These are phyloP conservation scores for Cryptocephalus primarius DNA, from an alignment of 2,888 invertebrate species.

Conservation along the genomic window DNA sequence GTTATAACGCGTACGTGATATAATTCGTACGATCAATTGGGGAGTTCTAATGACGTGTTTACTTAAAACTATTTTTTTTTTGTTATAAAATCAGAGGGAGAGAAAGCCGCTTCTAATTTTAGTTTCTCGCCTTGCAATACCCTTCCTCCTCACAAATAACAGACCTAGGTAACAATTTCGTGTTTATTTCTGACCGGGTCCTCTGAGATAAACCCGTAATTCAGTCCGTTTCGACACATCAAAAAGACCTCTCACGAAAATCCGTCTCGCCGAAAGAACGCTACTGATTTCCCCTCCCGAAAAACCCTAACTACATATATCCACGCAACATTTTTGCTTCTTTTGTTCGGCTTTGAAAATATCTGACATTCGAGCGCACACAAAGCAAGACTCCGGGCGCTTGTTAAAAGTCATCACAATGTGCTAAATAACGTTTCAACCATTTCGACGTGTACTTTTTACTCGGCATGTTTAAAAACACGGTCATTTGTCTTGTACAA, in stretches of 20 bases:
- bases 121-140: background rate
- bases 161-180: background rate
- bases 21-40: too few species aligned
- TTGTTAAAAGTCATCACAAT: slow-evolving; percentile 22
- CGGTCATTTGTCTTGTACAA: slow-evolving; percentile 25
- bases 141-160: background rate
- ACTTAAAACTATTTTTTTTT: too few species aligned
- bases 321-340: background rate
- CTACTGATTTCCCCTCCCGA: too few species aligned
- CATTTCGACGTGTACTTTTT: slow-evolving; percentile 24
- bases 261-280: too few species aligned
- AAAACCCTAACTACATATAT: too few species aligned
- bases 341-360: background rate
- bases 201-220: too few species aligned
- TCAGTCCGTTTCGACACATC: too few species aligned
- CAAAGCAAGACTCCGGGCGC: slow-evolving; percentile 4
- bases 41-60: too few species aligned
- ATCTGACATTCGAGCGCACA: background rate
- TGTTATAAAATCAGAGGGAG: too few species aligned
- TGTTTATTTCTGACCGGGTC: too few species aligned
- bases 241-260: too few species aligned
- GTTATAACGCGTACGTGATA: too few species aligned
- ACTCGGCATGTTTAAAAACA: slow-evolving; percentile 19
- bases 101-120: background rate
- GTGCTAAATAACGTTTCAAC: slow-evolving; percentile 26